Evolutionary conservation across 2,797 vertebrate genomes (phyloP), one percentile per base, ranked within the genome.

Genomic region (Spatula clypeata): DNA sequence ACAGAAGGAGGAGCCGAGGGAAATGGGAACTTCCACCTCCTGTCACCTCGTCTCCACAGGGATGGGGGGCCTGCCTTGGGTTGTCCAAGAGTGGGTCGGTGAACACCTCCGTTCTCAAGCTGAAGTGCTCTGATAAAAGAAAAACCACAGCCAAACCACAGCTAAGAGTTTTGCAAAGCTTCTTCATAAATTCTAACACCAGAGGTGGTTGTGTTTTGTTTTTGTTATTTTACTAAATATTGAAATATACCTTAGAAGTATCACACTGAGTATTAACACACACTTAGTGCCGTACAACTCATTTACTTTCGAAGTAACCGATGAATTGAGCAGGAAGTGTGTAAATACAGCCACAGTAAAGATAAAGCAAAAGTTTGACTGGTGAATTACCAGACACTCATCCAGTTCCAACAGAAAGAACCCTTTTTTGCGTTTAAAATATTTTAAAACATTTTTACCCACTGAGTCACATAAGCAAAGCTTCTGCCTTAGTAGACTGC

Each of bases 71-170:
- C 57, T 67, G 12, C 11, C 60, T 7, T 13, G 49, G 34, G 47
- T 40, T 1, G 0, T 16, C 40, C 60, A 53, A 0, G 4, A 51
- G 17, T 4, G 24, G 87, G 62, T 31, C 15, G 13, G n/a, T 6
- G 51, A 81, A 51, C 2, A 19, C 32, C 12, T 65, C 38, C 8
- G 9, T 60, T 44, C 45, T 40, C 53, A 87, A 38, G 49, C 6
- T 71, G 18, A 70, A 31, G 4, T 0, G 0, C 5, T 32, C 58
- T 49, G 45, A 66, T 4, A 73, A 79, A 64, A 54, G 31, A 34
- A 65, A 42, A 80, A 42, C 2, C 13, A 38, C 45, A 70, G 51
- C n/a, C 11, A 60, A 53, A 74, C 4, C 42, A 76, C 3, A 8
- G 12, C 11, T 34, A 5, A 3, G 73, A 87, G 6, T 21, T 54